Base-by-base conservation (phyloP, 2,797 vertebrate genomes). In the Characodon lateralis region DNA sequence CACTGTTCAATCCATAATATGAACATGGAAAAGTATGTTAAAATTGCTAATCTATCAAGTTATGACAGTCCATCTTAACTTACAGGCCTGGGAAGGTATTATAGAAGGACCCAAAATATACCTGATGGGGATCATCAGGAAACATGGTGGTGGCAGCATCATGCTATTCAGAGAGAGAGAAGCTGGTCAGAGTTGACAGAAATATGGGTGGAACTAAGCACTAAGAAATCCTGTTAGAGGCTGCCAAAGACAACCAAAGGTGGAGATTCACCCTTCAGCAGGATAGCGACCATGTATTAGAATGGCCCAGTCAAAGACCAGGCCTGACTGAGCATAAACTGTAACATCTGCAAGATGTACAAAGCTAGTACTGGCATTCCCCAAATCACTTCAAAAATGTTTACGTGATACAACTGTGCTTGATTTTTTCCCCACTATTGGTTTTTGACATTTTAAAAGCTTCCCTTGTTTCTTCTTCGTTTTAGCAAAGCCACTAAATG, bases 401-500 rank as follows among this genome's bases (percentile, higher is more conserved):
- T 66, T 63, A 63, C 31, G 59, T 35, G 59, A 31, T 31, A 35
- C 16, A 63, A 20, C 31, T 35, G 28, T 63, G 59, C 28, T 35
- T 35, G 59, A 28, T 31, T 6, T 35, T 48, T 10, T 31, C 16
- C 16, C 14, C n/a, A 59, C 18, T 16, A 31, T 63, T 35, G 59
- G 26, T 8, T 6, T 63, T 63, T 63, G 28, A 63, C 35, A 35
- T 63, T 66, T 66, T 41, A 41, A 41, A 66, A 63, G 20, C 18
- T 43, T 46, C 2, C 24, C 8, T 68, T 68, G 20, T 46, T 68
- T 68, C 41, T 88, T 56, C 79, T 55, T 22, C 48, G 48, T 58
- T 81, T 74, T 68, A 66, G 63, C 35, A 66, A 66, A 24, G 18
- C 63, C 63, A 66, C 63, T 66, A 41, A 66, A 66, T 41, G 63